These are phyloP conservation scores for Coenonympha glycerion DNA, from an alignment of 2,888 invertebrate species.

Conservation along the genomic window DNA sequence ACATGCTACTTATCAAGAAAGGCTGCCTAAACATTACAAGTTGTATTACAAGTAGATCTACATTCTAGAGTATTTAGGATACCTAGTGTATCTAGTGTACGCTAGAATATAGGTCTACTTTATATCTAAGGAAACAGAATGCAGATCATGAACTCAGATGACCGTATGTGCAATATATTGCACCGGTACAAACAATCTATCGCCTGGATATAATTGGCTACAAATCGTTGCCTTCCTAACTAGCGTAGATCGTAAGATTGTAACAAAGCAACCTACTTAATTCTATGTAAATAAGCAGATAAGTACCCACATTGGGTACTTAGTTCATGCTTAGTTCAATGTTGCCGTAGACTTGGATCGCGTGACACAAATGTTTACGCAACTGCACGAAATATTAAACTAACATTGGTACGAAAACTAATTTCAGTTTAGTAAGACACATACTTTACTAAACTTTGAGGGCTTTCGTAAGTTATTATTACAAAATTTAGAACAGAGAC, in stretches of 20 bases:
- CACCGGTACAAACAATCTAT: slow-evolving; percentile 1
- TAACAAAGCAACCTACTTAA: slow-evolving; percentile 3
- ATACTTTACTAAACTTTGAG: too few species aligned
- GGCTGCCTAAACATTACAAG: too few species aligned
- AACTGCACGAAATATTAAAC: slow-evolving; percentile 10
- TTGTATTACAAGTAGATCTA: too few species aligned
- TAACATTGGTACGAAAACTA: background rate
- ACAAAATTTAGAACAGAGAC: too few species aligned
- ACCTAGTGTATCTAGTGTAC: too few species aligned
- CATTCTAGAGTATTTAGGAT: too few species aligned
- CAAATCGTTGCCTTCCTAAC: slow-evolving; percentile 9
- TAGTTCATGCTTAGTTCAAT: slow-evolving; percentile 2
- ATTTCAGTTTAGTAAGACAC: background rate
- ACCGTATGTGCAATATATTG: slow-evolving; percentile 3
- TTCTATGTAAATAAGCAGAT: slow-evolving; percentile 1
- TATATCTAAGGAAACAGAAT: background rate
- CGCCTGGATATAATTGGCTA: slow-evolving; percentile 9
- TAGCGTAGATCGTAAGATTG: slow-evolving; percentile 9
- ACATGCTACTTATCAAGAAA: too few species aligned
- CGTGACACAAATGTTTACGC: slow-evolving; percentile 6
- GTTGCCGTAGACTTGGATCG: slow-evolving; percentile 14
- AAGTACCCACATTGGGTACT: background rate
- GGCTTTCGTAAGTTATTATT: too few species aligned
- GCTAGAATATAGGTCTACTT: too few species aligned
- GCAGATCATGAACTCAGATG: slow-evolving; percentile 3